Conservation (phyloP, 2,888 invertebrate species). For the Heliconius charithonia region DNA sequence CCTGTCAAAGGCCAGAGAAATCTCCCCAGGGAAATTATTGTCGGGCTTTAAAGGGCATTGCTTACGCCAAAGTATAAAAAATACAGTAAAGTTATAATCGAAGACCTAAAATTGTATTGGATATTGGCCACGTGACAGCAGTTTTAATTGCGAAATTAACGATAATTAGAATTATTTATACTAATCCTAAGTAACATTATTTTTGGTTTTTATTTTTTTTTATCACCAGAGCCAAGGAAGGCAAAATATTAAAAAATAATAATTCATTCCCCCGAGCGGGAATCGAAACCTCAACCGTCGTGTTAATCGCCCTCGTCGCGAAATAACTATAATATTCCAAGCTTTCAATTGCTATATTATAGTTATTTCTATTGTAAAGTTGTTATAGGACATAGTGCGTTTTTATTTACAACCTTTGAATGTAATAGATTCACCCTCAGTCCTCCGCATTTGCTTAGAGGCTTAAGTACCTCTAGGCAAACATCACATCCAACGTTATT, state of each 20-base stretch:
- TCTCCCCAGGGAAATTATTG: conserved; percentile 83
- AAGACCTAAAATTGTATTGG: conserved; percentile 68
- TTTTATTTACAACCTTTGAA: conserved; percentile 26
- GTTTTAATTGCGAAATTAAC: conserved; percentile 39
- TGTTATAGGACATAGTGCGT: conserved; percentile 36
- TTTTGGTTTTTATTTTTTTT: too few relatives aligned
- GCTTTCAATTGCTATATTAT: too few relatives aligned
- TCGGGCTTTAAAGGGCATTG: conserved; percentile 84
- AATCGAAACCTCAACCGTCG: too few relatives aligned
- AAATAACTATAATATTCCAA: too few relatives aligned
- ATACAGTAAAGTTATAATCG: conserved; percentile 75
- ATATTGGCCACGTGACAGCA: conserved; percentile 69
- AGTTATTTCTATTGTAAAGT: neutral
- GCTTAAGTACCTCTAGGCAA: conserved; percentile 57
- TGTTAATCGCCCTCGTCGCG: too few relatives aligned
- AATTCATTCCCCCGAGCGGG: too few relatives aligned
- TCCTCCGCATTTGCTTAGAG: conserved; percentile 66
- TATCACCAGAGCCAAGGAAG: too few relatives aligned
- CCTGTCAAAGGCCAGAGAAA: conserved; percentile 78
- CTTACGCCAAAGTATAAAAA: conserved; percentile 78
- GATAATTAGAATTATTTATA: conserved; percentile 12
- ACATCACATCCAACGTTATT: conserved; percentile 65
- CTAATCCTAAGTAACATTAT: too few relatives aligned
- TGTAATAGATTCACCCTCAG: conserved; percentile 62
- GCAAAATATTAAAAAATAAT: too few relatives aligned